These are phyloP conservation scores for Pardalotus punctatus DNA, from an alignment of 2,113 vertebrate species.

Conservation along the genomic window DNA sequence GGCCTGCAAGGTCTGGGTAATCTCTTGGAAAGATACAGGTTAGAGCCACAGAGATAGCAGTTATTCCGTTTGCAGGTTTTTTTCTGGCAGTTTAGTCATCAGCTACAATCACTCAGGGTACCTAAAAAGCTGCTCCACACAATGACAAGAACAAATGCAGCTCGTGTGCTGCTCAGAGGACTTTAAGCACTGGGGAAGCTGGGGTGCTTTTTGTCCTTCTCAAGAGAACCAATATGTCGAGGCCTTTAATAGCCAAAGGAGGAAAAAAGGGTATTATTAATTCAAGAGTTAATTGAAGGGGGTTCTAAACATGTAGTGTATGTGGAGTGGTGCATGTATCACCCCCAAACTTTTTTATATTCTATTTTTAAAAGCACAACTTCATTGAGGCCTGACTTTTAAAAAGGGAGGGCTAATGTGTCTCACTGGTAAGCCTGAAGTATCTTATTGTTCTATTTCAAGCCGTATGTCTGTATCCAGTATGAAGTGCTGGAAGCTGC, in stretches of 20 bases:
- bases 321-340: neutral
- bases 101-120: neutral
- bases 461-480: conserved; percentile 82
- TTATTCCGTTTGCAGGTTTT: neutral
- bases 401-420: neutral
- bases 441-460: neutral
- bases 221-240: neutral
- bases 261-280: neutral
- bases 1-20: neutral
- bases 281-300: neutral
- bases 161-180: neutral
- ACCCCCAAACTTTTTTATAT: neutral
- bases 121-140: neutral
- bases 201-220: neutral
- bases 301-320: neutral
- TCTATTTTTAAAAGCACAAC: neutral
- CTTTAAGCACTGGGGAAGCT: neutral
- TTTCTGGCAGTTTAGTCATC: neutral
- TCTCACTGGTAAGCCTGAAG: neutral
- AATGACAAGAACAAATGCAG: neutral
- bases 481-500: conserved; percentile 86
- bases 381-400: neutral
- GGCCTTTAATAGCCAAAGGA: neutral
- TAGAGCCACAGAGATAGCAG: neutral
- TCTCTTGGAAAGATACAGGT: neutral